These are phyloP conservation scores for Carollia perspicillata DNA, from an alignment of 2,113 vertebrate species.

Conservation along the genomic window DNA sequence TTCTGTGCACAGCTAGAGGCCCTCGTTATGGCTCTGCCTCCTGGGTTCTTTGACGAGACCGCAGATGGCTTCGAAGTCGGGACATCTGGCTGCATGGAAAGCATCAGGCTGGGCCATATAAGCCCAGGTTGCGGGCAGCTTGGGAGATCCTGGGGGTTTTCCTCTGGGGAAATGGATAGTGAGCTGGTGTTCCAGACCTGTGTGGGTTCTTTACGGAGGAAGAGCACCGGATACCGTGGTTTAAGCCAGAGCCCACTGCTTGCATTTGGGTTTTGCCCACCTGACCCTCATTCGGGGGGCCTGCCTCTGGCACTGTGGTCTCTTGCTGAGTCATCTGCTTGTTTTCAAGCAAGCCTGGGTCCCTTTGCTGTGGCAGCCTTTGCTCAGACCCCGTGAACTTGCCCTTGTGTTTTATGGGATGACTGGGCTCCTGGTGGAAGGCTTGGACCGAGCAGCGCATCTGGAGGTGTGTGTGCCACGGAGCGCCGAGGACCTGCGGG, in stretches of 20 bases:
- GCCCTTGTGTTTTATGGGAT: background rate
- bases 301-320: background rate
- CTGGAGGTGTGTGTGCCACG: constrained; percentile 45
- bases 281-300: background rate
- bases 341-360: background rate
- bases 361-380: background rate
- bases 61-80: background rate
- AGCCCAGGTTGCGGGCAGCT: constrained; percentile 65
- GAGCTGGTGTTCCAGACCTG: background rate
- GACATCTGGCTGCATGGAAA: background rate
- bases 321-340: background rate
- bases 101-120: constrained; percentile 64
- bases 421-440: background rate
- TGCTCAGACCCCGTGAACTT: background rate
- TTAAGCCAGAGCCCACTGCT: background rate
- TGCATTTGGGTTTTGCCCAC: background rate
- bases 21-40: background rate
- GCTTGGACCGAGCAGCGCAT: constrained; percentile 24
- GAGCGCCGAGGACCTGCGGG: background rate
- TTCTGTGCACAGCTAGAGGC: background rate
- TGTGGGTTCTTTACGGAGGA: background rate
- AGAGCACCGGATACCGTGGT: rapidly evolving
- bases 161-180: constrained; percentile 72
- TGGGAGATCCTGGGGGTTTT: constrained; percentile 71
- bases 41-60: background rate